Conservation (phyloP, 1,140 invertebrate genomes). For the Belonocnema kinseyi region DNA sequence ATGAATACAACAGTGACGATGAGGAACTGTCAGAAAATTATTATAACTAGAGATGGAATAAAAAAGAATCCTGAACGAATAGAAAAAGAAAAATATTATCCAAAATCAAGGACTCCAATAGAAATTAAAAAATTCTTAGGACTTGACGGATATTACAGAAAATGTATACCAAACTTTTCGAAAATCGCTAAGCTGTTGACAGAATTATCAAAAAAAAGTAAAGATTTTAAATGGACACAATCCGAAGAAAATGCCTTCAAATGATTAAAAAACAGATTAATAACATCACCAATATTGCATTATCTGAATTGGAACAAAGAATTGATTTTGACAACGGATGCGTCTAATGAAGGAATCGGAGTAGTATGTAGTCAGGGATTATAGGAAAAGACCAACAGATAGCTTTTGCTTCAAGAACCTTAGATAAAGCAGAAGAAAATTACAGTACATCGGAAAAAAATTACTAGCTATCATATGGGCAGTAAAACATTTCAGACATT, state of each 20-base stretch:
- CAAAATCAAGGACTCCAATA: not conserved
- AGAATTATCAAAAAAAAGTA: conserved; percentile 29
- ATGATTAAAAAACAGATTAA: conserved; percentile 30
- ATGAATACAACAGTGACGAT: not conserved
- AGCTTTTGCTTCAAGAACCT: not conserved
- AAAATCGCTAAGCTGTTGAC: conserved; percentile 23
- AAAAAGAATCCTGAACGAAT: conserved; percentile 40
- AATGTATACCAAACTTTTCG: conserved; percentile 2
- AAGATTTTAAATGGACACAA: conserved; percentile 25
- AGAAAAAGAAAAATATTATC: conserved; percentile 4
- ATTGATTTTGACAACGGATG: conserved; percentile 43
- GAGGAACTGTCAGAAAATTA: not conserved
- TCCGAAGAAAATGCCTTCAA: not conserved
- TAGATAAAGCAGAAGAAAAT: conserved; percentile 42
- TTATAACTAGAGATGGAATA: too few relatives aligned
- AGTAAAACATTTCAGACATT: too few relatives aligned
- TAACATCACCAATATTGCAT: conserved; percentile 44
- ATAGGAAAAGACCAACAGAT: not conserved
- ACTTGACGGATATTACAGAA: not conserved
- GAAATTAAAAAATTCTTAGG: too few relatives aligned
- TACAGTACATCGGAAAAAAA: conserved; percentile 49
- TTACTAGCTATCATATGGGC: too few relatives aligned
- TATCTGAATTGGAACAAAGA: conserved; percentile 41
- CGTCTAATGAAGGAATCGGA: not conserved
- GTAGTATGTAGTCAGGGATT: not conserved